phyloP scores from a whole-genome alignment of 2,888 invertebrate species.

The Epirrhoe alternata region DNA sequence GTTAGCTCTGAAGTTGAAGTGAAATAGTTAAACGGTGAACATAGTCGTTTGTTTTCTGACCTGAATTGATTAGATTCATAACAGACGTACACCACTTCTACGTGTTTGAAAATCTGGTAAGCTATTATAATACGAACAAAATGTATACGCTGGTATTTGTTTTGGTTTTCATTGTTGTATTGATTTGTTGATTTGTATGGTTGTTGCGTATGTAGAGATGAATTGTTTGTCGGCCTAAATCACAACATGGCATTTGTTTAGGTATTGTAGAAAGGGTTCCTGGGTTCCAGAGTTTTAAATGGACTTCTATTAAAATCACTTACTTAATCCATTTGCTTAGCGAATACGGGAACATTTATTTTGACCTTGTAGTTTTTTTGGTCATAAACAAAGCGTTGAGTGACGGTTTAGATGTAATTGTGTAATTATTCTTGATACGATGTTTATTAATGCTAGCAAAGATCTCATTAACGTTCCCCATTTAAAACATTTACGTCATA shows the following conservation, averaged over 20 bases:
- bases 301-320: too few relatives aligned
- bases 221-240: background rate
- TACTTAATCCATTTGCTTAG: too few relatives aligned
- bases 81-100: slow-evolving; percentile 12
- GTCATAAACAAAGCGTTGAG: too few relatives aligned
- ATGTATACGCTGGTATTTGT: background rate
- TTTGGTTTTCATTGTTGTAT: slow-evolving; percentile 1
- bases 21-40: slow-evolving; percentile 20
- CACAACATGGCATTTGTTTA: background rate
- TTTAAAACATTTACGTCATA: too few relatives aligned
- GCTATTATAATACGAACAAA: background rate
- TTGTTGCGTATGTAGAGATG: background rate
- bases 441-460: too few relatives aligned
- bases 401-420: too few relatives aligned
- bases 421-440: too few relatives aligned
- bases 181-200: background rate
- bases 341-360: background rate
- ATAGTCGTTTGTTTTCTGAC: slow-evolving; percentile 29
- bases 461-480: too few relatives aligned
- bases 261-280: background rate
- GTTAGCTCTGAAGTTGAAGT: slow-evolving; percentile 36
- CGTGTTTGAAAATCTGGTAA: slow-evolving; percentile 10
- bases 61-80: slow-evolving; percentile 26
- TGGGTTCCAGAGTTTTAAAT: background rate
- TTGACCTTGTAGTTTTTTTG: background rate